Base-by-base conservation (phyloP, 2,113 vertebrate species). In the Nothobranchius furzeri region DNA sequence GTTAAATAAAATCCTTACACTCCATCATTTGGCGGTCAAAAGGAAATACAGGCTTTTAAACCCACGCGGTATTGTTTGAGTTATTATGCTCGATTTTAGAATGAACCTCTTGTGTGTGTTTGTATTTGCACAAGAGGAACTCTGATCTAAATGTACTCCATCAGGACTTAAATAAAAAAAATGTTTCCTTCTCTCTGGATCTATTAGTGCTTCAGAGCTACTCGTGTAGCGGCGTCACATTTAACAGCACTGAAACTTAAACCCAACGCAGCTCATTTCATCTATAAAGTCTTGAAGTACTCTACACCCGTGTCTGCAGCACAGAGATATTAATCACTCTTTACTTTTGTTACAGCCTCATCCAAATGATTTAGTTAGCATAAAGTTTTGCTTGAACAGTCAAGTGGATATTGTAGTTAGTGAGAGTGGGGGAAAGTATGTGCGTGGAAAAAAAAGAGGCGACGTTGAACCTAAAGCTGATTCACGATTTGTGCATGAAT, bases 401-500 rank as follows among this genome's bases (percentile, higher is more conserved):
- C 84, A 90, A 78, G 66, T 70, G 82, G 74, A 85, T 85, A 73
- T 82, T 77, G 87, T 83, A 84, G 85, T 87, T 84, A 88, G 86
- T 15, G 69, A 82, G 74, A 73, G 63, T 47, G 68, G 73, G 71
- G 78, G 37, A 6, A 63, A 81, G 72, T 78, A 76, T 81, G 82
- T 59, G 60, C 78, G 67, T 82, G 78, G 85, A 86, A 89, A 86
- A 20, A 20, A 20, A 20, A 89, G 85, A 86, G 73, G 83, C 75
- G 47, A 51, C 75, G 63, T 82, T 67, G 70, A 76, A 83, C 82
- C 83, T 76, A 87, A 85, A 78, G 85, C 85, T 87, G 86, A 92
- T 90, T 91, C 84, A 55, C 65, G 58, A 87, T 90, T 77, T 86
- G 65, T 81, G 81, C 83, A 86, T 83, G 85, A 86, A 91, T 91